These are phyloP conservation scores for Sebastes trivittatus DNA, from an alignment of 2,797 vertebrate species.

Conservation along the genomic window DNA sequence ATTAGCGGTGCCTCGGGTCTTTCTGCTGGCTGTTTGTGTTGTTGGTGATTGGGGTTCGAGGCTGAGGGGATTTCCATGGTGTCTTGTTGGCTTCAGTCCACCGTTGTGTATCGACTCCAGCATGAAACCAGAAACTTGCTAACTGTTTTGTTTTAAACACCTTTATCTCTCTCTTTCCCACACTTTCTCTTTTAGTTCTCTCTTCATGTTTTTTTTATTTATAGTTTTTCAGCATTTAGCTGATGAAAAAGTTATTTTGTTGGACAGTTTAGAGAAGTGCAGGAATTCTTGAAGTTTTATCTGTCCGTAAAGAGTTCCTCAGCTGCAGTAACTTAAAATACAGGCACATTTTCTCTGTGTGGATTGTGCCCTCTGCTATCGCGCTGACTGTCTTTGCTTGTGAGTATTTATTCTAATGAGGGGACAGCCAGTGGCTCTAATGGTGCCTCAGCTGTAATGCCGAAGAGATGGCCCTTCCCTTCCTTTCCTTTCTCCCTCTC, in stretches of 20 bases:
- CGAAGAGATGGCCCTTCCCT: conserved; percentile 33
- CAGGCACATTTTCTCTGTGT: conserved; percentile 11
- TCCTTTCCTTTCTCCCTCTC: neutral
- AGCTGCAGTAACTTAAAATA: conserved; percentile 28
- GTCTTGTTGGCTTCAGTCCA: conserved; percentile 36
- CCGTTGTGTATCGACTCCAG: conserved; percentile 50
- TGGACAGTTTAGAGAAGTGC: neutral
- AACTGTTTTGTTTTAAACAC: conserved; percentile 65
- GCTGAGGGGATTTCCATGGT: conserved; percentile 51
- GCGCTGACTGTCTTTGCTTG: conserved; percentile 42
- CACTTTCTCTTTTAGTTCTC: conserved; percentile 47
- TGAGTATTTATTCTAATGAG: conserved; percentile 64
- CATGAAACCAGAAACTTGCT: conserved; percentile 61
- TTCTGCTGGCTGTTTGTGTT: conserved; percentile 33
- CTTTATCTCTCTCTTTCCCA: conserved; percentile 56
- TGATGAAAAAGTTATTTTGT: neutral
- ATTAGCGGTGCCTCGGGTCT: neutral
- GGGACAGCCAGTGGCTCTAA: conserved; percentile 49
- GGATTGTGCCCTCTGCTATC: conserved; percentile 27
- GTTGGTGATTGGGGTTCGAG: conserved; percentile 12
- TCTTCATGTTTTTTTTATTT: neutral
- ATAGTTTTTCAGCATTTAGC: neutral
- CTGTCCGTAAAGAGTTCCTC: conserved; percentile 8
- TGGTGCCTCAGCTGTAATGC: conserved; percentile 56
- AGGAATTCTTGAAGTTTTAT: conserved; percentile 6